Evolutionary conservation across 2,113 vertebrate genomes (phyloP).

Genomic region (Piaya cayana): DNA sequence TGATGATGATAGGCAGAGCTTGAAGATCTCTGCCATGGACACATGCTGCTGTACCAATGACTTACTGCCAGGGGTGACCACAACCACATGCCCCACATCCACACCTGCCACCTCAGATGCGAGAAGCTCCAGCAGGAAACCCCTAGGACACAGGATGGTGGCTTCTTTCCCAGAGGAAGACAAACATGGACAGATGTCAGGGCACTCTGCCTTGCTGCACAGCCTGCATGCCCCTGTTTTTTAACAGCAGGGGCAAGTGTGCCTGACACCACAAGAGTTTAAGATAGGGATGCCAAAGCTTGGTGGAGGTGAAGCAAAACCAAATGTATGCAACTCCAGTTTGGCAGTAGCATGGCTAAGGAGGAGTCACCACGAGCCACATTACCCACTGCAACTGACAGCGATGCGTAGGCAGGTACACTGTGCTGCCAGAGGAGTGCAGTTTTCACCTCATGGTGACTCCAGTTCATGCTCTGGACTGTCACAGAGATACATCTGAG

Average conservation of each 20-base stretch:
- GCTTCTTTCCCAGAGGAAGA: not conserved
- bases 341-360: not conserved
- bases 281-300: not conserved
- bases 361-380: not conserved
- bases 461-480: not conserved
- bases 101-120: not conserved
- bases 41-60: not conserved
- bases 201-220: not conserved
- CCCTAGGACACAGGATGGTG: accelerated
- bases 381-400: not conserved
- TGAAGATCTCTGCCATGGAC: not conserved
- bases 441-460: accelerated
- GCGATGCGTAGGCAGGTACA: not conserved
- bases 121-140: not conserved
- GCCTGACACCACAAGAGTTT: not conserved
- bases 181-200: too few relatives aligned
- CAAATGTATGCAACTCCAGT: not conserved
- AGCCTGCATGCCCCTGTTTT: not conserved
- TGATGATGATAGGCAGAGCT: not conserved
- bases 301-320: not conserved
- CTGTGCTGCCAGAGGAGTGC: not conserved
- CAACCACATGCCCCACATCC: accelerated
- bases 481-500: not conserved
- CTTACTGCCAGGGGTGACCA: not conserved
- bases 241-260: accelerated